Conservation (phyloP, 2,888 invertebrate species). For the Lymantria dispar region DNA sequence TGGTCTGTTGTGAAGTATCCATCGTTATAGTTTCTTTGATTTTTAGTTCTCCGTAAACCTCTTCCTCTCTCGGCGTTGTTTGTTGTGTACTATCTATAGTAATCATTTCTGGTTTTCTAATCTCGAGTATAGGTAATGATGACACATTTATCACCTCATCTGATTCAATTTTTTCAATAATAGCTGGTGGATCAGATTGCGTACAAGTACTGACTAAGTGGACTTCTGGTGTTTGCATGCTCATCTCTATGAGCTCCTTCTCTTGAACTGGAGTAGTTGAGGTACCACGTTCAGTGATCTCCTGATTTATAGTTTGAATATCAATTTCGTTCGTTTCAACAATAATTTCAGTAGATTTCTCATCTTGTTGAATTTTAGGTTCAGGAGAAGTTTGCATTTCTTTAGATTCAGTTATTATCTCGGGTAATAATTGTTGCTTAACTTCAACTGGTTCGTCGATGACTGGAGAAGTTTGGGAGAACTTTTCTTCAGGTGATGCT, state of each 20-base stretch:
- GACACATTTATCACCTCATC: slow-evolving; percentile 20
- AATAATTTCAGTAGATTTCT: slow-evolving; percentile 64
- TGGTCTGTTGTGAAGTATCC: slow-evolving; percentile 55
- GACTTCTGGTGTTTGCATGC: slow-evolving; percentile 66
- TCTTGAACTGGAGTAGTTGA: slow-evolving; percentile 60
- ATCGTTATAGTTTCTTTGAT: slow-evolving; percentile 36
- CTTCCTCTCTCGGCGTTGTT: slow-evolving; percentile 46
- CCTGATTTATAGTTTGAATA: slow-evolving; percentile 60
- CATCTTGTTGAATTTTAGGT: slow-evolving; percentile 51
- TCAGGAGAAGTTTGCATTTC: slow-evolving; percentile 82
- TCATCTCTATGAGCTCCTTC: slow-evolving; percentile 54
- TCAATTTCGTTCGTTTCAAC: slow-evolving; percentile 65
- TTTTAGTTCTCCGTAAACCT: slow-evolving; percentile 29
- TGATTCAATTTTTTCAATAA: slow-evolving; percentile 12
- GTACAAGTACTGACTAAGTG: slow-evolving; percentile 59
- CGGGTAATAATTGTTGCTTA: slow-evolving; percentile 45
- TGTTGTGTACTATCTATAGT: slow-evolving; percentile 48
- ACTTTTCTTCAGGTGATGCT: slow-evolving; percentile 64
- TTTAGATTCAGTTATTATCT: slow-evolving; percentile 69
- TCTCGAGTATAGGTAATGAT: slow-evolving; percentile 21
- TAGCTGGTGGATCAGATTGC: slow-evolving; percentile 63
- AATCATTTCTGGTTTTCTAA: slow-evolving; percentile 30
- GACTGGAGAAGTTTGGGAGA: slow-evolving; percentile 74
- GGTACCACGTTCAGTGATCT: slow-evolving; percentile 63
- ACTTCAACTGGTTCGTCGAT: slow-evolving; percentile 40